Evolutionary conservation across 2,888 invertebrate species (phyloP).

Genomic region (Synergus itoensis): DNA sequence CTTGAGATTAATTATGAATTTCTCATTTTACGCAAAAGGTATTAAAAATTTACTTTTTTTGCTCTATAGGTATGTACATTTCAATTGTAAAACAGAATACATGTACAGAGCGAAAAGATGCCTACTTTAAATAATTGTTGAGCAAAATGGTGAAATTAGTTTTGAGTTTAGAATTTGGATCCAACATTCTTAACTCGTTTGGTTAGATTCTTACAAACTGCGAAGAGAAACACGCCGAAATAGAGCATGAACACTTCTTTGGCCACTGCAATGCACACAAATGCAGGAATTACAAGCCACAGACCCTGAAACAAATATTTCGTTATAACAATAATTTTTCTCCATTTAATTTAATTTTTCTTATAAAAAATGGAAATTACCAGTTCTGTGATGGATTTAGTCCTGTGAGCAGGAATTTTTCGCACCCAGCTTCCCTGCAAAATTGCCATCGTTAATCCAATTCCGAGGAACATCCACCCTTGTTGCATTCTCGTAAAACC

Average conservation of each 20-base stretch:
- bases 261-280: slow-evolving; percentile 90
- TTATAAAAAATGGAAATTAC: slow-evolving; percentile 70
- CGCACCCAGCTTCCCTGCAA: slow-evolving; percentile 95
- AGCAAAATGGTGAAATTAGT: too few species aligned
- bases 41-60: too few species aligned
- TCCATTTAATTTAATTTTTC: slow-evolving; percentile 31
- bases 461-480: slow-evolving; percentile 97
- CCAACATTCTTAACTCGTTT: too few species aligned
- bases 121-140: too few species aligned
- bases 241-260: slow-evolving; percentile 82
- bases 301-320: slow-evolving; percentile 81
- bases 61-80: too few species aligned
- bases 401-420: slow-evolving; percentile 86
- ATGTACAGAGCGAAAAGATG: too few species aligned
- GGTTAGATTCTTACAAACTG: slow-evolving; percentile 87
- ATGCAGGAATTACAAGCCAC: slow-evolving; percentile 91
- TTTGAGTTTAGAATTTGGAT: too few species aligned
- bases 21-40: too few species aligned
- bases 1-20: too few species aligned
- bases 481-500: slow-evolving; percentile 96
- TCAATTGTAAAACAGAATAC: too few species aligned
- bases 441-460: slow-evolving; percentile 94
- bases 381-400: slow-evolving; percentile 84
- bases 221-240: slow-evolving; percentile 91
- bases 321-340: slow-evolving; percentile 32